Conservation (phyloP, 1,140 invertebrate species). For the Apis dorsata region DNA sequence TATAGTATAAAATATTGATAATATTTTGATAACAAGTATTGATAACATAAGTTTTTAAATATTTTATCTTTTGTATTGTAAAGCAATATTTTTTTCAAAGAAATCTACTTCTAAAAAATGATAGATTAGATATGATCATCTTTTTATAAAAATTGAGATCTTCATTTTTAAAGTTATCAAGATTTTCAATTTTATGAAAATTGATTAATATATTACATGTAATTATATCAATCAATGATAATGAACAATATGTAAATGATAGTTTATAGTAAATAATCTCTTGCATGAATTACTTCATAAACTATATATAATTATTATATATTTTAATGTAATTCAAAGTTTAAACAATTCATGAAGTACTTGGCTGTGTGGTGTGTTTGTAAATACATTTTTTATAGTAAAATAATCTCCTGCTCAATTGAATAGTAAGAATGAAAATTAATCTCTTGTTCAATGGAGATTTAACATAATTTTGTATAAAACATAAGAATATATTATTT, state of each 20-base stretch:
- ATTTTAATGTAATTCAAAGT: constrained; percentile 23
- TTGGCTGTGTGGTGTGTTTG: constrained; percentile 39
- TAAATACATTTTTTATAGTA: constrained; percentile 40
- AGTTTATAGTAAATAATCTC: not conserved
- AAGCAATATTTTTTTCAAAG: not conserved
- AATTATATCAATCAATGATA: constrained; percentile 2
- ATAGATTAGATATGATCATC: constrained; percentile 17
- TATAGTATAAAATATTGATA: not conserved
- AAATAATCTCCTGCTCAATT: constrained; percentile 41
- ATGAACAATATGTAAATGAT: constrained; percentile 7
- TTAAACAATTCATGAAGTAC: constrained; percentile 26
- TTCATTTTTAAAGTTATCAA: constrained; percentile 2
- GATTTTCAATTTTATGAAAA: constrained; percentile 17
- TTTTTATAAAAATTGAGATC: constrained; percentile 4
- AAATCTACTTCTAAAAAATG: not conserved
- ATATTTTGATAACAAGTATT: no score
- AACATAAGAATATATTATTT: constrained; percentile 16
- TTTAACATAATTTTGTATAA: constrained; percentile 27
- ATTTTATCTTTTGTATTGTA: not conserved
- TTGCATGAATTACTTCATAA: constrained; percentile 11
- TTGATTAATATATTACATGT: constrained; percentile 3
- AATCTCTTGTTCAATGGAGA: constrained; percentile 13
- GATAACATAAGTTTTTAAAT: not conserved
- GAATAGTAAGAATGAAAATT: constrained; percentile 6
- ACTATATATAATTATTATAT: constrained; percentile 5